Evolutionary conservation across 2,113 vertebrate genomes (phyloP).

Genomic region (Galemys pyrenaicus): DNA sequence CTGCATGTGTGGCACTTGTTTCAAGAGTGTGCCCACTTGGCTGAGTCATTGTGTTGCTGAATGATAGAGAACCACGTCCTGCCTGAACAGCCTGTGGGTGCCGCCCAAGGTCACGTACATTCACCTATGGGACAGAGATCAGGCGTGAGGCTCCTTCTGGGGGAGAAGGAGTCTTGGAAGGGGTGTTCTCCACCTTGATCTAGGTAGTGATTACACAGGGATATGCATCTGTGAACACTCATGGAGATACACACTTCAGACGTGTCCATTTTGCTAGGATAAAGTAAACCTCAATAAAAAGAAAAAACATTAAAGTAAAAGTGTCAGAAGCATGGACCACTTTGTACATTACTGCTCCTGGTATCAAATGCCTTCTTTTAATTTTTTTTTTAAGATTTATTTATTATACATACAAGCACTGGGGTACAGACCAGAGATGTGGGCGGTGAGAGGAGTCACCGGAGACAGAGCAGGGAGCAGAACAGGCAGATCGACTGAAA

Average conservation of each 20-base stretch:
- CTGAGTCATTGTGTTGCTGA: neutral
- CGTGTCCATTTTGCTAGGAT: neutral
- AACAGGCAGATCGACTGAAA: too few species aligned
- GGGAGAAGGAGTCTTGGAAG: neutral
- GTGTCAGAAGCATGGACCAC: neutral
- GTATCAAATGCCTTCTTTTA: neutral
- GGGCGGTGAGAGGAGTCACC: too few species aligned
- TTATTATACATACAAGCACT: too few species aligned
- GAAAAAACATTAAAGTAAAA: neutral
- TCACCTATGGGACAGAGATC: neutral
- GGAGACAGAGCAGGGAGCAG: too few species aligned
- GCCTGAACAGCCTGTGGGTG: neutral
- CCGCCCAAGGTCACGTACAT: neutral
- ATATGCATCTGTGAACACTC: neutral
- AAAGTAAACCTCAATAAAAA: neutral
- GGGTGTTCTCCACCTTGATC: neutral
- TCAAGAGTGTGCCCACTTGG: neutral
- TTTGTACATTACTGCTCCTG: neutral
- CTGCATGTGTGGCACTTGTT: too few species aligned
- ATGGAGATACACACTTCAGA: neutral
- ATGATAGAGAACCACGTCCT: neutral
- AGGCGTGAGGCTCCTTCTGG: neutral
- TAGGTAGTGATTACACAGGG: neutral
- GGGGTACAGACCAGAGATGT: too few species aligned
- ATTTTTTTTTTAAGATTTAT: too few species aligned